These are phyloP conservation scores for Psittacula cyanocephala DNA, from an alignment of 2,113 vertebrate genomes.

Conservation along the genomic window DNA sequence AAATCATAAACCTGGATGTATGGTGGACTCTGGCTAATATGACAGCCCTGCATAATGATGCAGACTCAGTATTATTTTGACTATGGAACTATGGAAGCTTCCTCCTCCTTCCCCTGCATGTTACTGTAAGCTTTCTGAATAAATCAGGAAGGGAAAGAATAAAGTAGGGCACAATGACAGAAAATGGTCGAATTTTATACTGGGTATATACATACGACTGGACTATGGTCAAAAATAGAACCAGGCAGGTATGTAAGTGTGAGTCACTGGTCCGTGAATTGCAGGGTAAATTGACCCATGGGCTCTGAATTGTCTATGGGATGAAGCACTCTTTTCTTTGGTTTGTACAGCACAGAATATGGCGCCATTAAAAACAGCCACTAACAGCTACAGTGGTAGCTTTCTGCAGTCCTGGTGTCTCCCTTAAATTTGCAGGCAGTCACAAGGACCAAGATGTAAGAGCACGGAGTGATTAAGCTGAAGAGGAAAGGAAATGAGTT, in stretches of 20 bases:
- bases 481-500: neutral
- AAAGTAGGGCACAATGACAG: neutral
- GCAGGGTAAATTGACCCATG: neutral
- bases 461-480: neutral
- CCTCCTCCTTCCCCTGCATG: rapidly evolving
- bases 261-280: neutral
- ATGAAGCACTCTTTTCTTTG: neutral
- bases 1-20: neutral
- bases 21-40: neutral
- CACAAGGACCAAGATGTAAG: neutral
- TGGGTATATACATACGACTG: rapidly evolving
- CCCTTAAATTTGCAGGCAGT: neutral
- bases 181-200: neutral
- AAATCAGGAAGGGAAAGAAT: neutral
- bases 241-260: neutral
- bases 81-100: neutral
- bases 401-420: neutral
- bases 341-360: neutral
- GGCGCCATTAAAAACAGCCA: neutral
- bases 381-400: neutral
- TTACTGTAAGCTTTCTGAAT: neutral
- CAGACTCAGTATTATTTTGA: neutral
- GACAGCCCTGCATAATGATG: neutral
- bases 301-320: neutral
- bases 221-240: neutral